Percentiles rank a stretch among this genome's conserved stretches.
Evolutionary conservation across 2,888 invertebrate genomes (phyloP).

Genomic region (Perithous albicinctus): DNA sequence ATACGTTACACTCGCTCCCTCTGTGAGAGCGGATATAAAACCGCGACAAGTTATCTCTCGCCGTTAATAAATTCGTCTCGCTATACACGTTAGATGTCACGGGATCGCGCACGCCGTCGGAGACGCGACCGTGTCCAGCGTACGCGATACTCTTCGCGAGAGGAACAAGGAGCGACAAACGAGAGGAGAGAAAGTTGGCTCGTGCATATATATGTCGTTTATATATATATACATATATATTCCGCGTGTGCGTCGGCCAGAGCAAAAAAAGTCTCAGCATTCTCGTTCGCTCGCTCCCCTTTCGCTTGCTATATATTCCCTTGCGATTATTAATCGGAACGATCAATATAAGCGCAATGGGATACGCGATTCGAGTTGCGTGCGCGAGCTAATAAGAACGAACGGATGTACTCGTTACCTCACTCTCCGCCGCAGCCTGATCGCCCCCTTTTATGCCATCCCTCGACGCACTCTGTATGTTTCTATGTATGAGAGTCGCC

Average conservation of each 20-base stretch:
- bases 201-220: slow-evolving; percentile 37
- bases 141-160: slow-evolving; percentile 21
- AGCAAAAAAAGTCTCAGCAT: slow-evolving; percentile 68
- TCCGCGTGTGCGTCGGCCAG: slow-evolving; percentile 38
- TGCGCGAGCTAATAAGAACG: slow-evolving; percentile 69
- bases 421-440: not conserved
- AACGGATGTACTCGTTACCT: slow-evolving; percentile 65
- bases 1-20: too few species aligned
- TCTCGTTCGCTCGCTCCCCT: slow-evolving; percentile 60
- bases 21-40: slow-evolving; percentile 64
- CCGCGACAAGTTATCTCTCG: slow-evolving; percentile 68
- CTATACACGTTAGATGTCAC: slow-evolving; percentile 67
- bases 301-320: slow-evolving; percentile 68
- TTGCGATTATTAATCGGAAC: slow-evolving; percentile 83
- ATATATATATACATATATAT: too few species aligned
- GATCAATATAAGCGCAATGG: slow-evolving; percentile 83
- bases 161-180: not conserved
- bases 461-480: not conserved
- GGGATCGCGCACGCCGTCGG: slow-evolving; percentile 45
- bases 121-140: slow-evolving; percentile 28
- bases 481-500: not conserved
- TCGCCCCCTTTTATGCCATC: slow-evolving; percentile 7
- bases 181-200: slow-evolving; percentile 53
- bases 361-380: slow-evolving; percentile 75
- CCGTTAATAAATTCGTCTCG: slow-evolving; percentile 78